Base-by-base conservation (phyloP, 2,888 invertebrate species). In the Drosophila formosana region DNA sequence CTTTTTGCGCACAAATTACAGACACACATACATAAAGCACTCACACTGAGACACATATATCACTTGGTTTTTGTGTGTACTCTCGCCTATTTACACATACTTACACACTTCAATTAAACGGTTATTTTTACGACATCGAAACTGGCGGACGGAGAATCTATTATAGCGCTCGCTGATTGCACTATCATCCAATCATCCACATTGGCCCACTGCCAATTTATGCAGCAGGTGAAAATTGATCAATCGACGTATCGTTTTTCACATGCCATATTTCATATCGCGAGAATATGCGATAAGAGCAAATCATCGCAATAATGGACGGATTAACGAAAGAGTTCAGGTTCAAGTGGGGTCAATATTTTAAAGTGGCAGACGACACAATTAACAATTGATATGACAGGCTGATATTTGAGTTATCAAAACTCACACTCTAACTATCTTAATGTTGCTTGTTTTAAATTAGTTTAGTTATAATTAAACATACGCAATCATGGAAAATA, bases 131-230 rank as follows among this genome's bases (percentile, higher is more conserved):
- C 70, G 72, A 61, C 69, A 55, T 43, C 30, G 60, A 41, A 61
- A 26, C 69, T 9, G 51, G 62, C n/a, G 55, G 55, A 66, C n/a
- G 55, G 55, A 66, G 64, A 52, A 74, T 75, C 66, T 61, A 71
- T 79, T 78, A 51, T 77, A 64, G 11, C 39, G 26, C 53, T 30
- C 43, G 61, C 45, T 75, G 71, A 77, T 75, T 76, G 75, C 58
- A 63, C 72, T 60, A 67, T 78, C 79, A 66, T 75, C 79, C 60
- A 41, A 67, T 78, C 79, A 66, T 75, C 79, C 60, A 41, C 58
- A 43, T 53, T 69, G 74, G 62, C 57, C 28, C 46, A 45, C 46
- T 78, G 78, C 61, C 75, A 77, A 77, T 77, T 67, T 77, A 64
- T 61, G 28, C 49, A 41, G 56, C 67, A 78, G 74, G 78, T 78